These are phyloP conservation scores for Hypotaenidia philippensis DNA, from an alignment of 2,797 vertebrate species.

Conservation along the genomic window DNA sequence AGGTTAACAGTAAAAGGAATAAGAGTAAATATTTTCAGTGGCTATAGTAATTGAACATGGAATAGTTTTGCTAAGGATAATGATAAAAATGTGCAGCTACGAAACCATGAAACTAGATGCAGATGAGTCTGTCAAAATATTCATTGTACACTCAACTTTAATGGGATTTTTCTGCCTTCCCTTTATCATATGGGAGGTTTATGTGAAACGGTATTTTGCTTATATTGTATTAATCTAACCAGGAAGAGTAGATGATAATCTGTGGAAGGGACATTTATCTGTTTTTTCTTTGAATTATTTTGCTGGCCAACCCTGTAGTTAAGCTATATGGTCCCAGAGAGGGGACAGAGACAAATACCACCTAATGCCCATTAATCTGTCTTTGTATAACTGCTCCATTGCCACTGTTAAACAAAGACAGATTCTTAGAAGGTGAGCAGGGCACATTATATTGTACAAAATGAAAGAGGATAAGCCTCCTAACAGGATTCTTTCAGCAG, in stretches of 20 bases:
- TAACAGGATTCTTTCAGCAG: background rate
- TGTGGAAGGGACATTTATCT: background rate
- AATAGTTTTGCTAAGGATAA: background rate
- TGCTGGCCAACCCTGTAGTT: background rate
- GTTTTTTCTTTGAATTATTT: background rate
- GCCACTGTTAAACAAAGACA: background rate
- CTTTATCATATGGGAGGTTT: background rate
- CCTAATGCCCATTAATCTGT: background rate
- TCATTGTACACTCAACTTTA: background rate
- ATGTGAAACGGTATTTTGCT: background rate
- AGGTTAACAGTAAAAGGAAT: background rate
- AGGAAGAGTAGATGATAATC: background rate
- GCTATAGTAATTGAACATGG: background rate
- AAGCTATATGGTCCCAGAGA: background rate
- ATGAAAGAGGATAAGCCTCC: background rate
- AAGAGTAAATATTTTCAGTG: background rate
- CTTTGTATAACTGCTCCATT: background rate
- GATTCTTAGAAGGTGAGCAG: background rate
- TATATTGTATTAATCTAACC: background rate
- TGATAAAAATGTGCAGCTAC: background rate
- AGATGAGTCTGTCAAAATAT: background rate
- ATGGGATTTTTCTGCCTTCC: background rate
- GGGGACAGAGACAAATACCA: background rate
- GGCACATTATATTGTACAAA: background rate
- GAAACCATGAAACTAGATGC: background rate